These are phyloP conservation scores for Oncorhynchus keta DNA, from an alignment of 2,113 vertebrate species.

Conservation along the genomic window DNA sequence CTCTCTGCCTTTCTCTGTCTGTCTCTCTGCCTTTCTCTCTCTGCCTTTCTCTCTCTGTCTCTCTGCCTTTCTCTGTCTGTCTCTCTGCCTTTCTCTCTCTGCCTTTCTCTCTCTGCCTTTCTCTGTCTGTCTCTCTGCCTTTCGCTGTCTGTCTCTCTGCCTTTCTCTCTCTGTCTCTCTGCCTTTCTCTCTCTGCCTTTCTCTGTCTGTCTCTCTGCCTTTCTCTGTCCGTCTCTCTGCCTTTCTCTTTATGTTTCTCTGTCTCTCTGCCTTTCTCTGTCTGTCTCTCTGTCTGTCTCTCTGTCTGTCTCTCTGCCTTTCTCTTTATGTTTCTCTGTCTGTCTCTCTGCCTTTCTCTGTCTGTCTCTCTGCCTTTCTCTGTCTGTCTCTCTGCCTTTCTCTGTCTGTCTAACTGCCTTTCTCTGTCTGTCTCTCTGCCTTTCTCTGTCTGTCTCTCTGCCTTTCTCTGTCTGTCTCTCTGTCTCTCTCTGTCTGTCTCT, in stretches of 20 bases:
- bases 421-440: background rate
- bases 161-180: background rate
- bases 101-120: background rate
- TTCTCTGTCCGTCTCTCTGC: background rate
- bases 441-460: slow-evolving; percentile 16
- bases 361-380: background rate
- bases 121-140: background rate
- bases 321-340: background rate
- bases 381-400: slow-evolving; percentile 8
- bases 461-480: slow-evolving; percentile 19
- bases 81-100: background rate
- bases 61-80: slow-evolving; percentile 18
- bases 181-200: slow-evolving; percentile 22
- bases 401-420: slow-evolving; percentile 11
- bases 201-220: background rate
- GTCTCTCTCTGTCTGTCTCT: background rate
- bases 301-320: slow-evolving; percentile 40
- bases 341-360: background rate
- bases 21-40: no score
- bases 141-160: no score
- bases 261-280: no score
- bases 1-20: no score
- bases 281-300: no score
- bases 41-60: background rate
- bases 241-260: no score